Evolutionary conservation across 2,113 vertebrate genomes (phyloP).

Genomic region (Bufo gargarizans): DNA sequence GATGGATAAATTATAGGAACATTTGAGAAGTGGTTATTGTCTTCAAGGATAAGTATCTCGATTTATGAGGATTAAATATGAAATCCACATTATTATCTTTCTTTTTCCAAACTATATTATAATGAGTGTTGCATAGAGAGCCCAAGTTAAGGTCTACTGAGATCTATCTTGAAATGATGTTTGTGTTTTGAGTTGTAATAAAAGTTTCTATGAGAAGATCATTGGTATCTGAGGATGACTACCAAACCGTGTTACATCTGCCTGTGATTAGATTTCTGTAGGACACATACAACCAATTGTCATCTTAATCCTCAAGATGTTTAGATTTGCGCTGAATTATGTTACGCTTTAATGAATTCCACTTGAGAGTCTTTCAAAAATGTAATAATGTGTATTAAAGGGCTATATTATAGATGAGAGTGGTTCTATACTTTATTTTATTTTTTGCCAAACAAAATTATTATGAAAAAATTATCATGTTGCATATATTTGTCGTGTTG

Average conservation of each 20-base stretch:
- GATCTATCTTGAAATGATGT: constrained; percentile 58
- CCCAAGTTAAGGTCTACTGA: constrained; percentile 62
- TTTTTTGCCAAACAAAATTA: constrained; percentile 12
- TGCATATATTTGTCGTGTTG: not conserved
- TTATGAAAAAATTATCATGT: constrained; percentile 14
- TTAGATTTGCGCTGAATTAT: constrained; percentile 25
- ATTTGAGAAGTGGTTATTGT: constrained; percentile 76
- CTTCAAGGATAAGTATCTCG: constrained; percentile 78
- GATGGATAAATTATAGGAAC: constrained; percentile 76
- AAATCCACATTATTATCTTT: constrained; percentile 71
- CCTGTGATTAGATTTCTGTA: constrained; percentile 69
- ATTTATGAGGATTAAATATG: constrained; percentile 66
- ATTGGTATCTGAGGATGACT: constrained; percentile 72
- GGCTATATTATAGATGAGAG: constrained; percentile 16
- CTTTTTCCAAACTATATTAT: constrained; percentile 75
- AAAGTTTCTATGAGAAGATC: constrained; percentile 64
- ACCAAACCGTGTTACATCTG: constrained; percentile 72
- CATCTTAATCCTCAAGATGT: constrained; percentile 38
- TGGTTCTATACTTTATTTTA: not conserved
- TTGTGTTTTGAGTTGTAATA: constrained; percentile 40
- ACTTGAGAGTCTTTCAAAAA: constrained; percentile 27
- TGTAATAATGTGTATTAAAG: constrained; percentile 30
- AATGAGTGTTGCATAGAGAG: constrained; percentile 64
- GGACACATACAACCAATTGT: constrained; percentile 22
- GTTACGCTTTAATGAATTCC: constrained; percentile 34